phyloP scores from a whole-genome alignment of 2,797 vertebrate genomes.

The Spinibarbus caldwelli region DNA sequence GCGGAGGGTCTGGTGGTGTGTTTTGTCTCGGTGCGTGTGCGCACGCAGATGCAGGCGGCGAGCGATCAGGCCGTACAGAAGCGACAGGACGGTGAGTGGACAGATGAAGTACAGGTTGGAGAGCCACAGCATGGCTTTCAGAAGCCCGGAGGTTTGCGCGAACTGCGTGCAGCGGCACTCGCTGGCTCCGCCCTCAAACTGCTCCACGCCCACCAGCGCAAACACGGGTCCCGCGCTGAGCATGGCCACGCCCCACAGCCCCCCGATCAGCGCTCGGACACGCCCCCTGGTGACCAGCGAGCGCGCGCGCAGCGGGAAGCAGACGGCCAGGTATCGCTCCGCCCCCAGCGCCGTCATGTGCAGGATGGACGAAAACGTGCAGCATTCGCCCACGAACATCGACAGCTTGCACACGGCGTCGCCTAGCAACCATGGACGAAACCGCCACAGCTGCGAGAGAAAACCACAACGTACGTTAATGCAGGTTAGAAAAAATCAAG shows the following conservation, averaged over 20 bases:
- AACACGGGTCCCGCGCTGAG: conserved; percentile 77
- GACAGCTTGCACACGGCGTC: conserved; percentile 80
- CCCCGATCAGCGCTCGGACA: conserved; percentile 74
- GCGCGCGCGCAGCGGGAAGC: conserved; percentile 81
- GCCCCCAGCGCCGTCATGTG: conserved; percentile 84
- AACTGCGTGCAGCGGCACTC: conserved; percentile 78
- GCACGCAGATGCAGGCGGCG: conserved; percentile 76
- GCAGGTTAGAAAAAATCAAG: neutral
- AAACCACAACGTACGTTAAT: neutral
- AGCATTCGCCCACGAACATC: conserved; percentile 81
- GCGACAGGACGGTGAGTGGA: conserved; percentile 74
- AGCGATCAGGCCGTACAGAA: conserved; percentile 82
- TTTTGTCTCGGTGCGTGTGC: conserved; percentile 55
- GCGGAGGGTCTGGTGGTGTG: conserved; percentile 62
- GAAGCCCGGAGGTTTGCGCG: conserved; percentile 74
- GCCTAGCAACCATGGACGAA: conserved; percentile 79
- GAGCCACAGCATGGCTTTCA: conserved; percentile 79
- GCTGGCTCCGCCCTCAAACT: conserved; percentile 64
- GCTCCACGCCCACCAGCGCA: conserved; percentile 80
- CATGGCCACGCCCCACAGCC: conserved; percentile 76
- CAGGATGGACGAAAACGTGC: conserved; percentile 83
- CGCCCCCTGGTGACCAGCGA: conserved; percentile 75
- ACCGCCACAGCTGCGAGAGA: conserved; percentile 75
- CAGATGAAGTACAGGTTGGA: conserved; percentile 85
- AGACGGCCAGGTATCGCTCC: conserved; percentile 82